Percentiles rank a stretch among this genome's conserved stretches.
These are phyloP conservation scores for Microplitis manilae DNA, from an alignment of 2,888 invertebrate genomes.

Conservation along the genomic window DNA sequence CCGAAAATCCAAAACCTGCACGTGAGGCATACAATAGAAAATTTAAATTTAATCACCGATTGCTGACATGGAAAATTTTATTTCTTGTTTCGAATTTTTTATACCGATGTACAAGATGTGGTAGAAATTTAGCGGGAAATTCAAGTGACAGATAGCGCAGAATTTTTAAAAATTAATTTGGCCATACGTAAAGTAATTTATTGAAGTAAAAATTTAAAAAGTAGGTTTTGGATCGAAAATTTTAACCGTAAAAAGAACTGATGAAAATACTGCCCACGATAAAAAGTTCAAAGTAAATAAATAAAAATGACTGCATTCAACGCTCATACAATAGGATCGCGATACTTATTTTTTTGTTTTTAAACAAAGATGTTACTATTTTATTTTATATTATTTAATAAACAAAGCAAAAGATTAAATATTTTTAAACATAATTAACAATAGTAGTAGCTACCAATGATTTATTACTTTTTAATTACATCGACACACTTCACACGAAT, in stretches of 20 bases:
- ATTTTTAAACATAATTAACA: not conserved
- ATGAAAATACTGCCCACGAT: slow-evolving; percentile 26
- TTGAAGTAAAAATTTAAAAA: too few species aligned
- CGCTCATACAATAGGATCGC: slow-evolving; percentile 17
- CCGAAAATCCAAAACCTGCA: not conserved
- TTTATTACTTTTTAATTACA: not conserved
- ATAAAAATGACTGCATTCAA: slow-evolving; percentile 22
- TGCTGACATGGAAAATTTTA: not conserved
- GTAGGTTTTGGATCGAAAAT: slow-evolving; percentile 10
- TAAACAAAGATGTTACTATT: slow-evolving; percentile 14
- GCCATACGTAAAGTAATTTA: not conserved
- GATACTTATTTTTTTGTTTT: not conserved
- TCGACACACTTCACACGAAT: not conserved
- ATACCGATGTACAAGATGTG: not conserved
- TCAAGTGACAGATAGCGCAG: slow-evolving; percentile 27
- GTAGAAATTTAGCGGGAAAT: slow-evolving; percentile 9
- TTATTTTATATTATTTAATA: slow-evolving; percentile 14
- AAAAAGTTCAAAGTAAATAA: slow-evolving; percentile 22
- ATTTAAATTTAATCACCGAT: not conserved
- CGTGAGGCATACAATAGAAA: slow-evolving; percentile 2
- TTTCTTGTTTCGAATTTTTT: not conserved
- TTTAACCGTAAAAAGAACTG: slow-evolving; percentile 9
- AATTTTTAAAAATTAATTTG: not conserved
- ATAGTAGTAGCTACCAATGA: slow-evolving; percentile 10
- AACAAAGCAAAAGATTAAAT: not conserved